Base-by-base conservation (phyloP, 35 echinoderm and acorn worm genomes). In the Heliocidaris erythrogramma region DNA sequence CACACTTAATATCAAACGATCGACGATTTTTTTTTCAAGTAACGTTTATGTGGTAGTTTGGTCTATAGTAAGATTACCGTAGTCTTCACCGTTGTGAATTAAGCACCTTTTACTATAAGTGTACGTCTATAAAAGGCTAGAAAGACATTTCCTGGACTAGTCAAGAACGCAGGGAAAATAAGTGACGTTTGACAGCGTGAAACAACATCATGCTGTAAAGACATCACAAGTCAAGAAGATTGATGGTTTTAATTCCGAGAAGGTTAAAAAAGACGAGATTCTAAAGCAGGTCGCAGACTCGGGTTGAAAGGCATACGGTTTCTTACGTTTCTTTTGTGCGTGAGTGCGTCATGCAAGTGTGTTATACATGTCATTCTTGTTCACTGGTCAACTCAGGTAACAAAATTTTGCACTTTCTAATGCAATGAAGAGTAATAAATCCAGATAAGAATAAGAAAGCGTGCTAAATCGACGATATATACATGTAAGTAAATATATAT, bases 241-340 rank as follows among this genome's bases (percentile, higher is more conserved):
- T 21, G 65, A 78, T 78, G 65, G 65, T 78, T 78, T 78, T 78
- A 78, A 78, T 78, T 78, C 65, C 65, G 65, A 78, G 21, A 78
- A 27, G 65, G 17, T 78, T 78, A 78, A 78, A 78, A 78, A 3
- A 42, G 35, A 42, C 0, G 65, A 27, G 65, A 78, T 78, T 78
- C 65, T 78, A 18, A 18, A 78, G 65, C 65, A 56, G 11, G 52
- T 56, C 52, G 52, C 10, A 78, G 27, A 78, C 65, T 78, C 65
- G 27, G 18, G 18, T 78, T 69, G 13, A 69, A 69, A 17, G 60
- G 65, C 27, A n/a, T n/a, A 78, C 65, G 27, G 18, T 29, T 78
- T n/a, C 18, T 78, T 78, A n/a, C 65, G 65, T 78, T 78, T 78
- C 21, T 24, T 24, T 42, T 78, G 21, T 78, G 65, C 65, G 65